Base-by-base conservation (phyloP, 2,797 vertebrate genomes). In the Tenualosa thibaudeaui region DNA sequence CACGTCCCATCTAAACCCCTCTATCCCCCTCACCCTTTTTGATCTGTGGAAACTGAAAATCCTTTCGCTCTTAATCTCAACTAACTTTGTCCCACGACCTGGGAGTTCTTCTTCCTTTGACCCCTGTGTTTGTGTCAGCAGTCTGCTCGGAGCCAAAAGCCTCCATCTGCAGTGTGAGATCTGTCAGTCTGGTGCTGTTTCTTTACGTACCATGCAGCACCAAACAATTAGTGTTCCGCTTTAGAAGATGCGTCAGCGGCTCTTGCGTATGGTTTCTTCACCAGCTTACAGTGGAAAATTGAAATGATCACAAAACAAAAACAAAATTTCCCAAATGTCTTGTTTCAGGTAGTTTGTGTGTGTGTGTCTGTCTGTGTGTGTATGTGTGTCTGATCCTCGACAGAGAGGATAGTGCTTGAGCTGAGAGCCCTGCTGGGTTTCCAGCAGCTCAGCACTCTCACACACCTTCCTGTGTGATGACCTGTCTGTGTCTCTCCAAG, bases 381-480 rank as follows among this genome's bases (percentile, higher is more conserved):
- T 65, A 24, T 65, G 62, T 65, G 60, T 65, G 2, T 65, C 62
- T 24, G 10, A 15, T 24, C 62, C 24, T 65, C 8, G 62, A 24
- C 62, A 65, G n/a, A 31, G 24, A 65, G 56, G 84, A 81, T 40
- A 81, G 84, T 87, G 85, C 81, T 56, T 56, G 54, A 56, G 54
- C 54, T 56, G 65, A 86, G 81, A 87, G 86, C 24, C 53, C 83
- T 8, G 56, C 71, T 71, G 60, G 37, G 81, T 56, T 84, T 82
- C 58, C 85, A 83, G 60, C 81, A 87, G 86, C 65, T 84, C 81
- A 81, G 84, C 85, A 60, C 31, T 40, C 51, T 56, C 40, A 56
- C 87, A 92, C 92, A 91, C 93, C 93, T 92, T 92, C 26, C 91
- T 87, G 90, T 92, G 91, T 93, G 92, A 94, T 94, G 94, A 94